Base-by-base conservation (phyloP, 1,140 invertebrate species). In the Ips nitidus region DNA sequence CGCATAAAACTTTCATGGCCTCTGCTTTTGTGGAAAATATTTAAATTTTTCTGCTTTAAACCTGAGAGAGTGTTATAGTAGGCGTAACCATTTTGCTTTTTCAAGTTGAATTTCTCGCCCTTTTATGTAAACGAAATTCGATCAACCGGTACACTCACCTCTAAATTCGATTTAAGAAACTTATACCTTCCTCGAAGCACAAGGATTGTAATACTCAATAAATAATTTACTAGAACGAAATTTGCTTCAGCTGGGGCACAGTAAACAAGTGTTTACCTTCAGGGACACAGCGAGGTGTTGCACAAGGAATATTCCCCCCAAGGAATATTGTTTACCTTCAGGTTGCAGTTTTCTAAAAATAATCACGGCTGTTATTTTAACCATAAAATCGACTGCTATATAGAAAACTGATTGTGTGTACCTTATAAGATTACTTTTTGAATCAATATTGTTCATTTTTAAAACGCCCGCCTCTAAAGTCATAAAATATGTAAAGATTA, bases 341-440 rank as follows among this genome's bases (percentile, higher is more conserved):
- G 45, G 45, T 50, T 50, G 45, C 45, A 50, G 45, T 50, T 50
- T 50, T 50, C 45, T 50, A 50, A 50, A 50, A 50, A 50, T 50
- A 50, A 50, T 50, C 45, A 8, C 7, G 45, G 45, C 22, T 50
- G 1, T 50, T 50, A 50, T 50, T 6, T 50, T 50, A 50, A 50
- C 45, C 45, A 50, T 50, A 22, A 50, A 50, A 50, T 2, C 45
- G 45, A 50, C 45, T 22, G 22, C 6, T 6, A 3, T 22, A 8
- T 50, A 8, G 6, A 22, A 8, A 50, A 50, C 22, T 50, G 45
- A 50, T 50, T 50, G 45, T 22, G 6, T 50, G 45, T 50, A 22
- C 45, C 7, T 22, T 22, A 8, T 50, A 22, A 50, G 45, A 50
- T 50, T 50, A 50, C 22, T 50, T 50, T 50, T 50, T 22, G 22